Evolutionary conservation across 2,113 vertebrate genomes (phyloP).

Genomic region (Zootoca vivipara): DNA sequence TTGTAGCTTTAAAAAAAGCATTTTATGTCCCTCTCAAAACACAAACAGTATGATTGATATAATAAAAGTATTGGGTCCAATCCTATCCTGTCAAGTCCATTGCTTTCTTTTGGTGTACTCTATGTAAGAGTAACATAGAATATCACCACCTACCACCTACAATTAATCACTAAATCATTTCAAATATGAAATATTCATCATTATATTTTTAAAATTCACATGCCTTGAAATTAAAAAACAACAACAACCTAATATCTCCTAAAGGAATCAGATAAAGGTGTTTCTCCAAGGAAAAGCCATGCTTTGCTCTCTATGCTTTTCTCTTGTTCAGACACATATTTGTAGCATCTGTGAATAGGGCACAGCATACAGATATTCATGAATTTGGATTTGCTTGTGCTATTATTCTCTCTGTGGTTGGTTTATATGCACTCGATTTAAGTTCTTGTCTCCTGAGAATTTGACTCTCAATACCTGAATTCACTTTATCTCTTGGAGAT

Average conservation of each 20-base stretch:
- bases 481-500: constrained; percentile 47
- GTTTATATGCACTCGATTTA: constrained; percentile 34
- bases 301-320: background rate
- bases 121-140: background rate
- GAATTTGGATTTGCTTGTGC: background rate
- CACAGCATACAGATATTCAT: background rate
- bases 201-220: background rate
- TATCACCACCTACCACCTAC: background rate
- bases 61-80: no score
- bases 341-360: background rate
- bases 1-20: no score
- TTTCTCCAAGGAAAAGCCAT: background rate
- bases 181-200: background rate
- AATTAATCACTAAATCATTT: background rate
- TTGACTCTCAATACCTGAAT: constrained; percentile 49
- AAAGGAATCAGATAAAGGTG: background rate
- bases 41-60: no score
- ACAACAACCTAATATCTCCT: background rate
- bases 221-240: background rate
- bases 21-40: no score
- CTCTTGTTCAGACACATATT: background rate
- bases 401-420: background rate
- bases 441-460: constrained; percentile 25
- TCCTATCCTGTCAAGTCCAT: background rate
- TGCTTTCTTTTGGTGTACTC: background rate